Evolutionary conservation across 2,113 vertebrate species (phyloP).

Genomic region (Menura novaehollandiae): DNA sequence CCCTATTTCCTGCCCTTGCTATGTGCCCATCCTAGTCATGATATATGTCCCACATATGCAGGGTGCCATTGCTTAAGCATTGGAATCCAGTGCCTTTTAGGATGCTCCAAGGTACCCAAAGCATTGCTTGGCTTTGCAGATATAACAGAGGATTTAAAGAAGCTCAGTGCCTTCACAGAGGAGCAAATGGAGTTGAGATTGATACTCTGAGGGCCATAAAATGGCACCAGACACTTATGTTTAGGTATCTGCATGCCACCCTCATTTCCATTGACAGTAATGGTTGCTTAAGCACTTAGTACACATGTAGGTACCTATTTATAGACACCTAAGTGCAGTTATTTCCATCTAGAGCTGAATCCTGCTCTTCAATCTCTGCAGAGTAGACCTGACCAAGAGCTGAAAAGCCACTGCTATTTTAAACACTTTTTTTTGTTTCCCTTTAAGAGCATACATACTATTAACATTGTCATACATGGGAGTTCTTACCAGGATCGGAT

Average conservation of each 20-base stretch:
- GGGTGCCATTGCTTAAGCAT: background rate
- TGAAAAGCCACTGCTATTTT: background rate
- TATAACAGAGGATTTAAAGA: background rate
- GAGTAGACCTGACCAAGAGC: background rate
- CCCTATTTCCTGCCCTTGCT: background rate
- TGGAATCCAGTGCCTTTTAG: background rate
- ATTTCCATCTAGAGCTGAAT: background rate
- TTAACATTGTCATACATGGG: background rate
- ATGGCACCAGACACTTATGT: background rate
- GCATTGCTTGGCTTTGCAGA: background rate
- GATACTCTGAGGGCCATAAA: background rate
- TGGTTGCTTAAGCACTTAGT: background rate
- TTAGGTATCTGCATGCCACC: background rate
- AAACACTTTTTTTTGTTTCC: background rate
- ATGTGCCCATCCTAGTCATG: rapidly evolving
- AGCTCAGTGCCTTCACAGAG: background rate
- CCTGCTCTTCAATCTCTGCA: background rate
- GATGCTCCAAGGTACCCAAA: background rate
- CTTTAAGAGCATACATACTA: background rate
- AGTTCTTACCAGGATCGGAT: background rate
- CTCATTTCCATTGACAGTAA: background rate
- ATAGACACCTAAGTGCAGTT: background rate
- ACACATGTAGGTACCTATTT: background rate
- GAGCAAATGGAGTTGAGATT: background rate
- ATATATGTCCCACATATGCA: background rate